A percentile compares a stretch with the other conserved stretches of the same genome.
Conservation (phyloP, 2,888 invertebrate genomes). For the Caenorhabditis sp. region DNA sequence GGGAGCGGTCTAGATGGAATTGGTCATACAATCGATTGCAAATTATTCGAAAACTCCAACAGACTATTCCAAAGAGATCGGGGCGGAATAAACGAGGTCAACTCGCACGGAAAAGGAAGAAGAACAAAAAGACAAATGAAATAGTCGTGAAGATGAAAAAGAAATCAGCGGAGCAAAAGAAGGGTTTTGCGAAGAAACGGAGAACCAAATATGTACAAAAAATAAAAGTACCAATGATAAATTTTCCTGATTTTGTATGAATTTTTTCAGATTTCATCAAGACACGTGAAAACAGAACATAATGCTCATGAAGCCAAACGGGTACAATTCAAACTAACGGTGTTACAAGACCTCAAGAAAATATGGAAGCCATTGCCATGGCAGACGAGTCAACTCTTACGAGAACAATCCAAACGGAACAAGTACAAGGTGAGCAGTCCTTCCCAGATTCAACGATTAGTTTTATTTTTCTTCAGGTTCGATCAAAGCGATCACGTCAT, state of each 20-base stretch:
- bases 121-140: too few species aligned
- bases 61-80: not conserved
- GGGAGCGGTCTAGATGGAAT: not conserved
- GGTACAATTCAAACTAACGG: conserved; percentile 9
- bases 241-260: not conserved
- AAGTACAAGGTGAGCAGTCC: conserved; percentile 13
- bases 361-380: conserved; percentile 5
- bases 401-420: not conserved
- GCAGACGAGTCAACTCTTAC: conserved; percentile 16
- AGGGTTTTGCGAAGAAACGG: not conserved
- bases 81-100: not conserved
- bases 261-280: conserved; percentile 7
- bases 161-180: not conserved
- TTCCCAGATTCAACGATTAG: not conserved
- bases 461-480: conserved; percentile 14
- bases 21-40: not conserved
- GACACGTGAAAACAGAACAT: not conserved
- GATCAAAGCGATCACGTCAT: conserved; percentile 9
- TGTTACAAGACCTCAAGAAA: not conserved
- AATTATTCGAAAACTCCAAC: not conserved
- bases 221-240: too few species aligned
- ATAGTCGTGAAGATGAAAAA: too few species aligned
- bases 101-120: too few species aligned
- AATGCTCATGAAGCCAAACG: not conserved
- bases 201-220: too few species aligned